Evolutionary conservation across 2,888 invertebrate genomes (phyloP).

Genomic region (Eupithecia vulgata): DNA sequence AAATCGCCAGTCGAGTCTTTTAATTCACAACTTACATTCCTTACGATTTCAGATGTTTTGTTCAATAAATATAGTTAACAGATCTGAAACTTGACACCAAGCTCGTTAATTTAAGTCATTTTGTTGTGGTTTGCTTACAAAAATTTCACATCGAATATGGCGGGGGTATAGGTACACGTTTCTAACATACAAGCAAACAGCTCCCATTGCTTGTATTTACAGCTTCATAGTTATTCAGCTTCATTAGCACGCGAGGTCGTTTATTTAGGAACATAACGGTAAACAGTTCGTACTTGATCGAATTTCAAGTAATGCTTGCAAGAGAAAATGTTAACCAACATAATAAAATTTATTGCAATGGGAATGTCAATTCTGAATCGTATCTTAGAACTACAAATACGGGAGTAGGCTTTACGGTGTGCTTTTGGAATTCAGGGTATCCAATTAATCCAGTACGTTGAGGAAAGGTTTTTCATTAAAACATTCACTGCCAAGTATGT

Average conservation of each 20-base stretch:
- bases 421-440: conserved; percentile 18
- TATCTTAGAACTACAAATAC: conserved; percentile 34
- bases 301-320: conserved; percentile 69
- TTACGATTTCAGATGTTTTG: no score
- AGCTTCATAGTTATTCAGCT: conserved; percentile 51
- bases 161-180: neutral
- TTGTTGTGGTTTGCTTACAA: no score
- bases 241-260: conserved; percentile 69
- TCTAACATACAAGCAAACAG: conserved; percentile 27
- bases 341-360: conserved; percentile 52
- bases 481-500: neutral
- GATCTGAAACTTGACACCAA: no score
- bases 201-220: conserved; percentile 35
- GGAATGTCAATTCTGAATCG: conserved; percentile 27
- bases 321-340: conserved; percentile 59
- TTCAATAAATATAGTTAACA: no score
- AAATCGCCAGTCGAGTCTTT: no score
- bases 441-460: neutral
- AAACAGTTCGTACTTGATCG: conserved; percentile 66
- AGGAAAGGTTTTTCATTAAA: neutral
- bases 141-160: no score
- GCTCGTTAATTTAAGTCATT: no score
- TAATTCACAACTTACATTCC: no score
- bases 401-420: conserved; percentile 17
- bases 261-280: conserved; percentile 56